These are phyloP conservation scores for Poeciliopsis turneri DNA, from an alignment of 2,797 vertebrate genomes.

Conservation along the genomic window DNA sequence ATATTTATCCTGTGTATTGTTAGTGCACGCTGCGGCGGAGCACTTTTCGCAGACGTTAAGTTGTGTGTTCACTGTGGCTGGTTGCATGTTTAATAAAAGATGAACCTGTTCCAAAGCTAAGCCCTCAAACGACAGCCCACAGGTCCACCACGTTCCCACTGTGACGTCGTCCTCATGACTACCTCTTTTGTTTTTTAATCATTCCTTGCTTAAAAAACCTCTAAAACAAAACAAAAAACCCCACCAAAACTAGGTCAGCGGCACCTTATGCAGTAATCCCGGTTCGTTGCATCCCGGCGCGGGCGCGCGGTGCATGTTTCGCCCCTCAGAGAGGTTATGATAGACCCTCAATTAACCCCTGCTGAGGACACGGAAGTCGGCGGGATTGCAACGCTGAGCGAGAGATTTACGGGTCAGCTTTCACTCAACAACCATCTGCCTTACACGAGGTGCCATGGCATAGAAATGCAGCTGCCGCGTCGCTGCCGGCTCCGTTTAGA, in stretches of 20 bases:
- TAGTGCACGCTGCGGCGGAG: conserved; percentile 28
- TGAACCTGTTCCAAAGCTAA: conserved; percentile 80
- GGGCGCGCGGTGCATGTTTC: conserved; percentile 78
- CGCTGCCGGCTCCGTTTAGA: conserved; percentile 12
- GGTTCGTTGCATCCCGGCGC: conserved; percentile 75
- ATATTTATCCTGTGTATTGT: neutral
- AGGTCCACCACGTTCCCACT: conserved; percentile 71
- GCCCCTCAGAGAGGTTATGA: conserved; percentile 77
- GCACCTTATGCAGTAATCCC: conserved; percentile 85
- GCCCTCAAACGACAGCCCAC: conserved; percentile 69
- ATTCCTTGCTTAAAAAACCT: conserved; percentile 44
- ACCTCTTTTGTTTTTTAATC: conserved; percentile 45
- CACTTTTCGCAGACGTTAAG: conserved; percentile 50
- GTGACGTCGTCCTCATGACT: conserved; percentile 58
- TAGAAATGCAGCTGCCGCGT: conserved; percentile 17
- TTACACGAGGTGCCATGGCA: conserved; percentile 13
- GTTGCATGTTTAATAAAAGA: conserved; percentile 81
- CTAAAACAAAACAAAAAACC: conserved; percentile 31
- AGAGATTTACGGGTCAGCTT: conserved; percentile 64
- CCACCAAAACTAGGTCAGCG: conserved; percentile 79
- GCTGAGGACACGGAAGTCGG: conserved; percentile 64
- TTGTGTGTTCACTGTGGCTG: conserved; percentile 53
- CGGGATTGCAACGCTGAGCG: conserved; percentile 50
- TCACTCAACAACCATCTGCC: conserved; percentile 35
- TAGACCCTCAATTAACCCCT: conserved; percentile 79